These are phyloP conservation scores for Brenthis daphne DNA, from an alignment of 2,888 invertebrate species.

Conservation along the genomic window DNA sequence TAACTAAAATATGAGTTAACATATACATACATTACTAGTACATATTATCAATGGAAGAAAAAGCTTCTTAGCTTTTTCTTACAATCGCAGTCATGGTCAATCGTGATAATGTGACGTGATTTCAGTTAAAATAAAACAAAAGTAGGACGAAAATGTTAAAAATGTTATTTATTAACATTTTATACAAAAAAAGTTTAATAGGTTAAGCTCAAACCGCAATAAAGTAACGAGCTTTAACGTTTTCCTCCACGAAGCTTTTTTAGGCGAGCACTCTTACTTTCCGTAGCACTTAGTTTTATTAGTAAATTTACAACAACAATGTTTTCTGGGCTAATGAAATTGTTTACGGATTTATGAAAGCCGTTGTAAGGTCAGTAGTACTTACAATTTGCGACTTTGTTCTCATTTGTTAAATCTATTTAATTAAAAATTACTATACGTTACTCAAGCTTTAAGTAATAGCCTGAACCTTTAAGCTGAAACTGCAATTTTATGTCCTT, in stretches of 20 bases:
- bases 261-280: constrained; percentile 17
- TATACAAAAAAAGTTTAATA: constrained; percentile 23
- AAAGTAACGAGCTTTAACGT: constrained; percentile 18
- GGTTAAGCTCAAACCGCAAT: constrained; percentile 22
- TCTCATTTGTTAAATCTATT: too few relatives aligned
- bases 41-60: too few relatives aligned
- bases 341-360: constrained; percentile 2
- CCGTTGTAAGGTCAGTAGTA: neutral
- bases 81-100: too few relatives aligned
- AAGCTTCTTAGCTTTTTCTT: too few relatives aligned
- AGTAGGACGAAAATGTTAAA: constrained; percentile 1
- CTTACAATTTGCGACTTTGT: neutral
- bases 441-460: too few relatives aligned
- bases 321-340: constrained; percentile 10
- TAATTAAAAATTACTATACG: too few relatives aligned
- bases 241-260: constrained; percentile 21
- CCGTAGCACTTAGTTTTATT: constrained; percentile 17
- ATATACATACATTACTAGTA: too few relatives aligned
- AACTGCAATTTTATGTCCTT: too few relatives aligned
- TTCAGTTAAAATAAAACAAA: neutral
- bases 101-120: neutral
- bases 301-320: constrained; percentile 12
- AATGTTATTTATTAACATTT: constrained; percentile 17
- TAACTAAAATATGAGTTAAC: too few relatives aligned
- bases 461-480: too few relatives aligned